These are phyloP conservation scores for Aleadryas rufinucha DNA, from an alignment of 2,113 vertebrate species.

Conservation along the genomic window DNA sequence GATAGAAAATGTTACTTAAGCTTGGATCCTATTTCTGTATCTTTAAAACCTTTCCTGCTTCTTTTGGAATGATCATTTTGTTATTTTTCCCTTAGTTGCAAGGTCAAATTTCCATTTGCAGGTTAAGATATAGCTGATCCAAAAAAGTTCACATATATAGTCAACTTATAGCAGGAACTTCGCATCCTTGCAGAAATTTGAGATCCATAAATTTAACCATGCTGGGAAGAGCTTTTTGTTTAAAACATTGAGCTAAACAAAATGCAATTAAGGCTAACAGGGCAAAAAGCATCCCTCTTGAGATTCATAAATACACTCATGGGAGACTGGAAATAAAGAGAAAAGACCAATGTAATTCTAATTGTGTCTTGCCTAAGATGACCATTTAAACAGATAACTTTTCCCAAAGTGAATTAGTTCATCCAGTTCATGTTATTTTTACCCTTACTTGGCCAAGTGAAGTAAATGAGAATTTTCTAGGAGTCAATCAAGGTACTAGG, in stretches of 20 bases:
- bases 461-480: not conserved
- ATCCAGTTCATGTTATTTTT: not conserved
- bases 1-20: not conserved
- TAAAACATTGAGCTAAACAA: slow-evolving; percentile 48
- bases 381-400: slow-evolving; percentile 36
- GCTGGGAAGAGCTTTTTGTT: slow-evolving; percentile 37
- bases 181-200: slow-evolving; percentile 7
- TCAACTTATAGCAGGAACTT: not conserved
- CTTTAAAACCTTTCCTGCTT: not conserved
- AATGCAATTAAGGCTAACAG: slow-evolving; percentile 53
- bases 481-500: not conserved
- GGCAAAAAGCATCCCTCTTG: slow-evolving; percentile 35
- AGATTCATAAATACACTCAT: slow-evolving; percentile 39
- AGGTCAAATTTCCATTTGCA: not conserved
- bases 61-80: not conserved
- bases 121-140: not conserved
- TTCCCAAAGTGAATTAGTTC: not conserved
- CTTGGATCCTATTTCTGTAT: not conserved
- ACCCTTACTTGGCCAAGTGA: not conserved
- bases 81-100: not conserved
- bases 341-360: slow-evolving; percentile 33
- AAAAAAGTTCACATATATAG: not conserved
- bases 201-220: not conserved
- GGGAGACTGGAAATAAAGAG: slow-evolving; percentile 23
- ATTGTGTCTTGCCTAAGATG: slow-evolving; percentile 2